A percentile compares a stretch with the other conserved stretches of the same genome.
These are phyloP conservation scores for Seira sanloemensis DNA, from an alignment of 2,888 invertebrate species.

Conservation along the genomic window DNA sequence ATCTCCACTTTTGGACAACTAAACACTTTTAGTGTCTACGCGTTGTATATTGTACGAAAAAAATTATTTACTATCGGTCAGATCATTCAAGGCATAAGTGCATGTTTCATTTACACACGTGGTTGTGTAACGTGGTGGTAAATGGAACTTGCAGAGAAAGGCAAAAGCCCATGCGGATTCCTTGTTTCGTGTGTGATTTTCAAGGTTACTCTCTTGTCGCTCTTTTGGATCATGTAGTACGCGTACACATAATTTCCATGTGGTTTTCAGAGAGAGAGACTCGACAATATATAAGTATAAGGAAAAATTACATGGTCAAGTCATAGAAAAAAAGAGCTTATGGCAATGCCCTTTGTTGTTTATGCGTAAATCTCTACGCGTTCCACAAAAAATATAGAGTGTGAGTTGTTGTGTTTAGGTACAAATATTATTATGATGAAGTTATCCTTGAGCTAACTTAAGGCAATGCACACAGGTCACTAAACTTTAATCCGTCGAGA, in stretches of 20 bases:
- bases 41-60: neutral
- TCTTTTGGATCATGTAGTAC: conserved; percentile 1
- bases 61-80: neutral
- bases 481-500: conserved; percentile 24
- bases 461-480: conserved; percentile 55
- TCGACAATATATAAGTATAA: neutral
- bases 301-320: conserved; percentile 14
- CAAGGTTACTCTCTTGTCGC: conserved; percentile 16
- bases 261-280: neutral
- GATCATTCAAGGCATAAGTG: neutral
- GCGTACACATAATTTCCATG: neutral
- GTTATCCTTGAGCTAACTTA: conserved; percentile 49
- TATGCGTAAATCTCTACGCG: conserved; percentile 33
- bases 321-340: neutral
- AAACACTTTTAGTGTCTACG: neutral
- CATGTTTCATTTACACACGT: neutral
- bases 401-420: neutral
- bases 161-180: neutral
- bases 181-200: neutral
- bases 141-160: neutral
- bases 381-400: neutral
- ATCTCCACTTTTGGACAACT: too few relatives aligned
- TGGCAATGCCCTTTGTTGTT: conserved; percentile 32
- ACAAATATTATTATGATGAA: conserved; percentile 3
- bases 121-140: too few relatives aligned